phyloP scores from a whole-genome alignment of 1,140 invertebrate species.

The Oreohelix idahoensis region DNA sequence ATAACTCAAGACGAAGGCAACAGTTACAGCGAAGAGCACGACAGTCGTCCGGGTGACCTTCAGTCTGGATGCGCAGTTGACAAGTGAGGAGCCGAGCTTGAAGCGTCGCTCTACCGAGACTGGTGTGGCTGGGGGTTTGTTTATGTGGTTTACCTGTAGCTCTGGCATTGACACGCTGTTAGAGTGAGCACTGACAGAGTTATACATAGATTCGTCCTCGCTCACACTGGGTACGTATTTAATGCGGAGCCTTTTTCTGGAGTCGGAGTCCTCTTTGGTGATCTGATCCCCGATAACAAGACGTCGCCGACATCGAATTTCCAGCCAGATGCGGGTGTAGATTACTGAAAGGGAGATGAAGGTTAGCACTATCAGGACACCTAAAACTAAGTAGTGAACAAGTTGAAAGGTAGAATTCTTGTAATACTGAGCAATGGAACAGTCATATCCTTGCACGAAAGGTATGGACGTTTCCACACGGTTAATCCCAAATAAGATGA shows the following conservation, averaged over 20 bases:
- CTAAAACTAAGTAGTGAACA: constrained; percentile 51
- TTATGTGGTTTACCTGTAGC: constrained; percentile 1
- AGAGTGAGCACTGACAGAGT: constrained; percentile 4
- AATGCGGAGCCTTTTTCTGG: constrained; percentile 22
- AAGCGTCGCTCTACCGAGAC: constrained; percentile 15
- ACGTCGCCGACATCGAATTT: constrained; percentile 49
- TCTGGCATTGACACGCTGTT: constrained; percentile 30
- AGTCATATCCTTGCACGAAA: constrained; percentile 50
- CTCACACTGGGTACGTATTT: constrained; percentile 50
- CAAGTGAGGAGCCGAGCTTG: constrained; percentile 31
- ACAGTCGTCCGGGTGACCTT: constrained; percentile 58
- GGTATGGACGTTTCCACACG: constrained; percentile 34
- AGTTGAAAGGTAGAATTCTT: constrained; percentile 47
- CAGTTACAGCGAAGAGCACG: constrained; percentile 60
- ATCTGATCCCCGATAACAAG: constrained; percentile 55
- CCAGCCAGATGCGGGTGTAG: constrained; percentile 59
- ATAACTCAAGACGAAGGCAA: constrained; percentile 61
- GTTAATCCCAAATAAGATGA: constrained; percentile 52
- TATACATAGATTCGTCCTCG: constrained; percentile 51
- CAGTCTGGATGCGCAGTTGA: constrained; percentile 44
- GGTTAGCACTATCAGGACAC: constrained; percentile 47
- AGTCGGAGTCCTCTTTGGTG: constrained; percentile 21
- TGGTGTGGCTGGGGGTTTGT: constrained; percentile 1
- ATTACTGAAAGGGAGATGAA: constrained; percentile 49
- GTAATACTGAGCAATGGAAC: constrained; percentile 55